Evolutionary conservation across 2,797 vertebrate species (phyloP), one percentile per base, ranked within the genome.

Genomic region (Sebastolobus alascanus): DNA sequence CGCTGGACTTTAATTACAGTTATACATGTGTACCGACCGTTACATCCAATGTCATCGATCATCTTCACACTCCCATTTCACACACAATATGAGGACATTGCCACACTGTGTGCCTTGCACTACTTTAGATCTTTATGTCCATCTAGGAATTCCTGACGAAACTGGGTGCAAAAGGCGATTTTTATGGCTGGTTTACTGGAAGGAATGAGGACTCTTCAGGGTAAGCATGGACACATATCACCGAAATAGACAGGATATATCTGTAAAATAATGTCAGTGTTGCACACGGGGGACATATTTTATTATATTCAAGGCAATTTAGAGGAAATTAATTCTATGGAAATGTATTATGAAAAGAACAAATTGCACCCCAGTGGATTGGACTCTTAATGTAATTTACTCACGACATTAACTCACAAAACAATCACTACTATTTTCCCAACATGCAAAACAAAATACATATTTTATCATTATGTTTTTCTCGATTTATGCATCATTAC

Each of bases 81-180:
- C 11, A 20, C 6, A 25, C 20, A 54, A 31, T 22, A 6, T 31
- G 18, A 40, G 35, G 35, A 10, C n/a, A 6, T 59, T 74, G 25
- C 37, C 77, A 13, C 22, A 27, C 29, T 22, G 14, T 27, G 14
- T 73, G 43, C 8, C 38, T 60, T 59, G 37, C 8, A 54, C 4
- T 35, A 20, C 16, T 31, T 58, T n/a, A 27, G 2, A 54, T 78
- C 3, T 87, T 54, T 80, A 60, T 82, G 0, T 85, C 35, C 27
- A 80, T 82, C 4, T 70, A 98, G 98, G 96, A 97, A 29, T 93
- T 93, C 9, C 54, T 99, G 87, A 93, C 83, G 40, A 96, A 93
- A 75, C 93, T 97, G 6, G 97, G 97, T 4, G 93, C 95, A 75
- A 94, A 91, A 89, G 94, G 94, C 0, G 97, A 99, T 92, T 96